Base-by-base conservation (phyloP, 2,888 invertebrate species). In the Phasia obesa region DNA sequence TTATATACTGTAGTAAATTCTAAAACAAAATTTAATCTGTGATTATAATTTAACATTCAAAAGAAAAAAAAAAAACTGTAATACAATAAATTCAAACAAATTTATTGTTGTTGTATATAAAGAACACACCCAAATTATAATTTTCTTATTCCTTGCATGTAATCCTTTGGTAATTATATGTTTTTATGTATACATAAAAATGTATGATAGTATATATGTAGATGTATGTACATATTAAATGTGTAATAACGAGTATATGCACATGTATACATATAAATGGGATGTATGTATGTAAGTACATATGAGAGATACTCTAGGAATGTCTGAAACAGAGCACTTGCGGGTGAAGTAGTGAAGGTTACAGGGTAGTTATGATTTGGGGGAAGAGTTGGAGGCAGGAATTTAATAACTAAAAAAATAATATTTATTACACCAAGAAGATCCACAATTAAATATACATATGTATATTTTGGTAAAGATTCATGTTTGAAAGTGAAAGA, bases 121-220 rank as follows among this genome's bases (percentile, higher is more conserved):
- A 62, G 69, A 70, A 77, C 69, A 77, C 77, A 77, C 69, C 77
- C 77, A 77, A 77, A 77, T 77, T 70, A 62, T 44, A 62, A 62
- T 70, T 70, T 77, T 60, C n/a, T 23, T 53, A 55, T 69, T 76
- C 49, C 47, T 49, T 70, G 21, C 35, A 53, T 77, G 44, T 70
- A 77, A 77, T 69, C 77, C 62, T 70, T 77, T 77, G 35, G 62
- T 77, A 77, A 70, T 77, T 77, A 77, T 62, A 59, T 75, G 23
- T 38, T 47, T 19, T 42, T 42, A 44, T 35, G 27, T 31, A 55
- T 17, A 51, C 9, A 19, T 47, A 47, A 6, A 19, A 13, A 47
- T 47, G 17, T 3, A n/a, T n/a, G n/a, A 4, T n/a, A 42, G 23
- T n/a, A 15, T 3, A 38, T 38, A 44, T 44, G 11, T 64, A 31